Evolutionary conservation across 1,140 invertebrate genomes (phyloP).

Genomic region (Calycopis cecrops): DNA sequence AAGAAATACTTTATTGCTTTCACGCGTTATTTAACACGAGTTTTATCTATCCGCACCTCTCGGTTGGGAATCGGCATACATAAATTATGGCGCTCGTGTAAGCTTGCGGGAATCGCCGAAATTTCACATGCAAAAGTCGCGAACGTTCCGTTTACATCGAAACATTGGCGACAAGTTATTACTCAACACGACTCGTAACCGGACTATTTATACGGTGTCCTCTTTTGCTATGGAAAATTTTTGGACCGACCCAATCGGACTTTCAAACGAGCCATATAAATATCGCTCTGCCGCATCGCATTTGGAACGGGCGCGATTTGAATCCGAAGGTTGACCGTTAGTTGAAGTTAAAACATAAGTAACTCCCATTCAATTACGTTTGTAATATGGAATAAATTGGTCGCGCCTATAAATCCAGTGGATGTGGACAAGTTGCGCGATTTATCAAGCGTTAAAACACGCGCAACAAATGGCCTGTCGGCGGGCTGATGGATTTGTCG

Average conservation of each 20-base stretch:
- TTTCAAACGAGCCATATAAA: conserved; percentile 45
- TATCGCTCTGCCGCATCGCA: conserved; percentile 33
- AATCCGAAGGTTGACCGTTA: conserved; percentile 19
- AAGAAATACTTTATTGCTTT: conserved; percentile 42
- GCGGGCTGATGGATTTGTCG: conserved; percentile 67
- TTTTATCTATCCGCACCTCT: conserved; percentile 38
- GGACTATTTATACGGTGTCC: conserved; percentile 35
- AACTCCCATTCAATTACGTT: conserved; percentile 25
- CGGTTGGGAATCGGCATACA: conserved; percentile 31
- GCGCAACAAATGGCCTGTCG: conserved; percentile 68
- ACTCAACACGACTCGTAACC: conserved; percentile 18
- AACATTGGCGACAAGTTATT: conserved; percentile 17
- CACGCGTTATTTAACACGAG: conserved; percentile 51
- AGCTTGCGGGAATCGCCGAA: conserved; percentile 39
- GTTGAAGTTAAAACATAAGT: neutral
- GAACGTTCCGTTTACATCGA: conserved; percentile 16
- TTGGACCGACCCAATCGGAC: conserved; percentile 35
- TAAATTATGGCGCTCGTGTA: conserved; percentile 38
- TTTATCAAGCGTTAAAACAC: conserved; percentile 66
- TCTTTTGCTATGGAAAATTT: conserved; percentile 47
- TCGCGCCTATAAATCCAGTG: conserved; percentile 51
- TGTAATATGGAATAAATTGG: conserved; percentile 31
- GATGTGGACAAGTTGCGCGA: conserved; percentile 44
- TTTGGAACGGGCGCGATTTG: conserved; percentile 17
- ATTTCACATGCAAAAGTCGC: conserved; percentile 13